Conservation (phyloP, 2,888 invertebrate species). For the Erebia ligea region DNA sequence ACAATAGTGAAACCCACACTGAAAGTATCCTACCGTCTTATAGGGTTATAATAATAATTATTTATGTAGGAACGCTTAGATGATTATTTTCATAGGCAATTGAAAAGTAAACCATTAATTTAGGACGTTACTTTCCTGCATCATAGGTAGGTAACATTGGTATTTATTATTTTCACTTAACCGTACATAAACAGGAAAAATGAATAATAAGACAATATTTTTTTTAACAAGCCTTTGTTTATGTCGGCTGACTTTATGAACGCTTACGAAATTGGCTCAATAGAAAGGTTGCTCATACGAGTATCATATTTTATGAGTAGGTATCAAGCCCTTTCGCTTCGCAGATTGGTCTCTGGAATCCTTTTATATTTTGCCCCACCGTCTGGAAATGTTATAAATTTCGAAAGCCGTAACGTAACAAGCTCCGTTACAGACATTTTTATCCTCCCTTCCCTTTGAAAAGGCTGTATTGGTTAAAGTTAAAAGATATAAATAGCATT, state of each 20-base stretch:
- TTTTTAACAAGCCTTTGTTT: conserved; percentile 13
- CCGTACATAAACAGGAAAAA: too few species aligned
- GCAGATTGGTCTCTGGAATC: conserved; percentile 28
- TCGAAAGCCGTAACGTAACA: conserved; percentile 13
- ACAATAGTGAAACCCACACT: too few species aligned
- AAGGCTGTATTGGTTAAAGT: conserved; percentile 7
- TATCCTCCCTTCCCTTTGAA: conserved; percentile 22
- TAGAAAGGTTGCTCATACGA: conserved; percentile 27
- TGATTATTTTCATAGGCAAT: too few species aligned
- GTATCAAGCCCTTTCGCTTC: conserved; percentile 29
- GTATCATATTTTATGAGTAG: conserved; percentile 27
- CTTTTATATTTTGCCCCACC: conserved; percentile 31
- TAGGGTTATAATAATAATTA: too few species aligned
- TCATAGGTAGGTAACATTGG: too few species aligned
- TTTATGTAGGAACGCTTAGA: too few species aligned
- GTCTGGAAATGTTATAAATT: conserved; percentile 34
- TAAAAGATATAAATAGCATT: conserved; percentile 7
- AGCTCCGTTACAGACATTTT: conserved; percentile 26
- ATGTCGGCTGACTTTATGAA: conserved; percentile 21
- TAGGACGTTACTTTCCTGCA: too few species aligned
- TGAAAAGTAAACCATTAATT: too few species aligned
- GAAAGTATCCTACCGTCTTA: too few species aligned
- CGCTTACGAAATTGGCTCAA: conserved; percentile 29
- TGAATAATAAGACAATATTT: too few species aligned
- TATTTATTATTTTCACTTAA: too few species aligned